Evolutionary conservation across 30 jellyfish, hydroid and myxozoan genomes (phyloP), one percentile per base, ranked within the genome.

Genomic region (Turritopsis dohrnii): DNA sequence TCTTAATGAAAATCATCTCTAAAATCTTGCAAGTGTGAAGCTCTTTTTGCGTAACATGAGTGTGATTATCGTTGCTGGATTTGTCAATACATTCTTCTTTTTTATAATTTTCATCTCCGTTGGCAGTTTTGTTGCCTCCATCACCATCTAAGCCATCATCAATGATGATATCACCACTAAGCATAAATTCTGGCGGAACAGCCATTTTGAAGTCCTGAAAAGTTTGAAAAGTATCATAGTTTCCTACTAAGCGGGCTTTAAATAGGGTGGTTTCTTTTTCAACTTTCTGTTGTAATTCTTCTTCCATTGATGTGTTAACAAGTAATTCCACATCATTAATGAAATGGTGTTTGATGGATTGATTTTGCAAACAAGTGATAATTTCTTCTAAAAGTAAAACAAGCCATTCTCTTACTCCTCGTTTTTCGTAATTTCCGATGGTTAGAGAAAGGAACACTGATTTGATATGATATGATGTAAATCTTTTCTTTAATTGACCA

Each of bases 231-330:
- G n/a, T n/a, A n/a, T n/a, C n/a, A n/a, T n/a, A n/a, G n/a, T n/a
- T n/a, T n/a, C n/a, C n/a, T n/a, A n/a, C n/a, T n/a, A n/a, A n/a
- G n/a, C n/a, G n/a, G n/a, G n/a, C n/a, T 54, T 54, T 18, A n/a
- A 54, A 54, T 16, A 54, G 18, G n/a, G n/a, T n/a, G n/a, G n/a
- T n/a, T n/a, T n/a, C n/a, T n/a, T n/a, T n/a, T n/a, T n/a, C n/a
- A n/a, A n/a, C n/a, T n/a, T n/a, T n/a, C 72, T n/a, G 18, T 54
- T n/a, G 18, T 54, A 54, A 54, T 54, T 54, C 72, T n/a, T 54
- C 72, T n/a, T 54, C 72, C 72, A 54, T 54, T n/a, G 72, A 54
- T 54, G n/a, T n/a, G 72, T 54, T 54, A n/a, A 16, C 72, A 54
- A 54, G 72, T 18, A 54, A n/a, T 16, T 54, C n/a, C 19, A 54